A percentile compares a stretch with the other conserved stretches of the same genome.
phyloP scores from a whole-genome alignment of 1,140 invertebrate genomes.

The Stenopsyche tienmushanensis region DNA sequence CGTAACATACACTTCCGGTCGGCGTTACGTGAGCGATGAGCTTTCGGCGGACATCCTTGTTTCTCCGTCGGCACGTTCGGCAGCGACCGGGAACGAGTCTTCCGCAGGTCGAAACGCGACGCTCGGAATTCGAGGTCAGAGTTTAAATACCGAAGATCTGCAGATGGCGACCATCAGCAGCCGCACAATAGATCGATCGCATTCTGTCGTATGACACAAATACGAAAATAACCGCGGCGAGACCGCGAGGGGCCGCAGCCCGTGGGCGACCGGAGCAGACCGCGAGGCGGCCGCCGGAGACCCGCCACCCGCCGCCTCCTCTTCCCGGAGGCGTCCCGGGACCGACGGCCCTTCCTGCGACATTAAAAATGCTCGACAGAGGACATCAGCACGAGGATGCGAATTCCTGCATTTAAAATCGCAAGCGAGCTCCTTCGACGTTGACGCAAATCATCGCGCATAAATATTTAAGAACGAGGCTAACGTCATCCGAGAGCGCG shows the following conservation, averaged over 20 bases:
- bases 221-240: slow-evolving; percentile 6
- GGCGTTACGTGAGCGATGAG: too few relatives aligned
- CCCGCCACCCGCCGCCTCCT: background rate
- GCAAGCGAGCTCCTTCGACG: background rate
- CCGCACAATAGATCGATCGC: slow-evolving; percentile 2
- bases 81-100: too few relatives aligned
- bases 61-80: too few relatives aligned
- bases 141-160: too few relatives aligned
- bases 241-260: slow-evolving; percentile 1
- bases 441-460: background rate
- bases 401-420: background rate
- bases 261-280: slow-evolving; percentile 16
- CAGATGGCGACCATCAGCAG: background rate
- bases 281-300: slow-evolving; percentile 19
- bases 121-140: too few relatives aligned
- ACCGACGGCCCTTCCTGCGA: background rate
- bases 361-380: background rate
- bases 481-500: too few relatives aligned
- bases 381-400: background rate
- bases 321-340: background rate
- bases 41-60: too few relatives aligned
- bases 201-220: slow-evolving; percentile 10
- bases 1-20: too few relatives aligned
- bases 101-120: too few relatives aligned
- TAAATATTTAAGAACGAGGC: too few relatives aligned